phyloP scores from a whole-genome alignment of 1,140 invertebrate species.

The Psix sp. region DNA sequence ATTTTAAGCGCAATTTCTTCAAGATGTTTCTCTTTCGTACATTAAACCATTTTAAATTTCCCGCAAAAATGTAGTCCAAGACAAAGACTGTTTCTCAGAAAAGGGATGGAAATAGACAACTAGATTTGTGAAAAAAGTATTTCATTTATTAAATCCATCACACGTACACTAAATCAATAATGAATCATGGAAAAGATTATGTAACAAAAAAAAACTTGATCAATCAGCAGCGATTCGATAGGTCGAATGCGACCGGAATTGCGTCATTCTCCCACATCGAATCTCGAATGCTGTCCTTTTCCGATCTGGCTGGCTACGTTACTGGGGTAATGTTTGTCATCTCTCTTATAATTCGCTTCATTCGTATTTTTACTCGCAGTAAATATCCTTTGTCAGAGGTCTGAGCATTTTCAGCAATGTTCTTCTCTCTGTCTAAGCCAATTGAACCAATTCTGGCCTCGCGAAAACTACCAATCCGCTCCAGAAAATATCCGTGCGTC shows the following conservation, averaged over 20 bases:
- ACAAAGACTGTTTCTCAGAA: too few relatives aligned
- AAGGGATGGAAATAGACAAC: too few relatives aligned
- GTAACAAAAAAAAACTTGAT: not conserved
- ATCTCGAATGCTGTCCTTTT: conserved; percentile 9
- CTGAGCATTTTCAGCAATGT: not conserved
- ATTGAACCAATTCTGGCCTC: not conserved
- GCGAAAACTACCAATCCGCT: too few relatives aligned
- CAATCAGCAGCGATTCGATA: conserved; percentile 7
- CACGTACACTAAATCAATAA: too few relatives aligned
- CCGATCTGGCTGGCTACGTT: not conserved
- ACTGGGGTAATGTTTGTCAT: conserved; percentile 8
- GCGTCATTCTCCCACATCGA: not conserved
- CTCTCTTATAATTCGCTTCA: conserved; percentile 12
- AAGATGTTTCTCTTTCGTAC: too few relatives aligned
- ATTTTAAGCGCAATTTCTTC: too few relatives aligned
- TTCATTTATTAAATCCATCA: too few relatives aligned
- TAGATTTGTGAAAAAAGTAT: too few relatives aligned
- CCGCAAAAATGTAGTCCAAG: too few relatives aligned
- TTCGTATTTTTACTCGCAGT: not conserved
- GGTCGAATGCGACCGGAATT: conserved; percentile 2
- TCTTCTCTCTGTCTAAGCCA: not conserved
- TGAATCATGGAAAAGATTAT: too few relatives aligned
- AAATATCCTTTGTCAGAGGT: not conserved
- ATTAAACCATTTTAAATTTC: too few relatives aligned
- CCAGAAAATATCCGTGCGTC: too few relatives aligned